phyloP scores from a whole-genome alignment of 2,888 invertebrate genomes.

The Parthenolecanium corni region DNA sequence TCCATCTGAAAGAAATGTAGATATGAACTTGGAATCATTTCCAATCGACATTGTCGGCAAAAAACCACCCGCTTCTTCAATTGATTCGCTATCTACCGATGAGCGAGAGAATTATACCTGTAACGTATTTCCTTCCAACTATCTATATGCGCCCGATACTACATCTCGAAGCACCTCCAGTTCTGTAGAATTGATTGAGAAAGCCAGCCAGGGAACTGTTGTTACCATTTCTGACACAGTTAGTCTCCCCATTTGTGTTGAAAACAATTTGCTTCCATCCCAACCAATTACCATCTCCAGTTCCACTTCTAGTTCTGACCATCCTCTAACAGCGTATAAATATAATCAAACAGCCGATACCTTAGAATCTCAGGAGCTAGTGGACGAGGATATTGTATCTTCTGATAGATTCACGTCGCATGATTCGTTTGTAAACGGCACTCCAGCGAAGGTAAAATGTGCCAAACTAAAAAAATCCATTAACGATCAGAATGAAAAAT shows the following conservation, averaged over 20 bases:
- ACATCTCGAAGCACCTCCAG: not conserved
- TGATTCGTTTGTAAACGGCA: not conserved
- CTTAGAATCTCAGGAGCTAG: too few species aligned
- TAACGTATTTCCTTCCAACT: not conserved
- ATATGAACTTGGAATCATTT: too few species aligned
- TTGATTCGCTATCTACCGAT: too few species aligned
- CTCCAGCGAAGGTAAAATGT: not conserved
- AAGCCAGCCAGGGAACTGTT: not conserved
- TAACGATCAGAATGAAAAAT: conserved; percentile 9
- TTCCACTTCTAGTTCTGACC: not conserved
- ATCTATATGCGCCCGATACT: not conserved
- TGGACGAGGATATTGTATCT: not conserved
- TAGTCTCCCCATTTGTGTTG: not conserved
- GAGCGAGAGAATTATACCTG: too few species aligned
- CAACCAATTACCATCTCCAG: not conserved
- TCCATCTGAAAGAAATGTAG: too few species aligned
- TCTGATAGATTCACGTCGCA: not conserved
- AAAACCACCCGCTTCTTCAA: too few species aligned
- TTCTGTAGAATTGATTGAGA: not conserved
- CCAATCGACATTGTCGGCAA: too few species aligned
- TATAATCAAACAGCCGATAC: not conserved
- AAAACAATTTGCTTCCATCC: not conserved
- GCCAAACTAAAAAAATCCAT: conserved; percentile 8
- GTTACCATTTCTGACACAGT: not conserved
- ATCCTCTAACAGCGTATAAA: not conserved